These are phyloP conservation scores for Drosophila subpulchrella DNA, from an alignment of 1,140 invertebrate species.

Conservation along the genomic window DNA sequence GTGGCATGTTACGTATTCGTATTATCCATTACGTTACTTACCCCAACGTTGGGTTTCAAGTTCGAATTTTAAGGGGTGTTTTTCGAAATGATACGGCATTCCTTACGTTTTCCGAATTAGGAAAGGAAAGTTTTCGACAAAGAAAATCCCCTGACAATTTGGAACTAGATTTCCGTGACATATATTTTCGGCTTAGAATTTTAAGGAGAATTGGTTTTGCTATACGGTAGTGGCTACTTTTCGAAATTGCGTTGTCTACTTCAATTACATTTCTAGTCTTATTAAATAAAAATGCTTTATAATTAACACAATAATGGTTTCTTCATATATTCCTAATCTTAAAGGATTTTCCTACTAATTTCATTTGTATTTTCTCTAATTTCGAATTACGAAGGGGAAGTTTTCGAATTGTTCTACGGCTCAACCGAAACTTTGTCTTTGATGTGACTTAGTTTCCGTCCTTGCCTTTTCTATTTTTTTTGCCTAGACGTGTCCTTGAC, in stretches of 20 bases:
- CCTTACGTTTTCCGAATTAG: slow-evolving; percentile 15
- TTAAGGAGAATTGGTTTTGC: neutral
- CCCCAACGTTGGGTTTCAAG: slow-evolving; percentile 8
- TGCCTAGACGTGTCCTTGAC: slow-evolving; percentile 61
- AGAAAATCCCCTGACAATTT: neutral
- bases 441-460: slow-evolving; percentile 1
- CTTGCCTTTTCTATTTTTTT: slow-evolving; percentile 11
- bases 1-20: slow-evolving; percentile 63
- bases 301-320: neutral
- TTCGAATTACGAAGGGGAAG: slow-evolving; percentile 11
- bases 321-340: neutral
- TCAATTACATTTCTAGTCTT: no score
- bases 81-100: neutral
- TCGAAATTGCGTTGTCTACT: neutral
- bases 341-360: no score
- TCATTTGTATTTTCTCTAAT: no score
- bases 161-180: neutral
- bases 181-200: neutral
- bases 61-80: slow-evolving; percentile 29
- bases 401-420: slow-evolving; percentile 12
- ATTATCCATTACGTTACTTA: slow-evolving; percentile 14
- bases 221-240: no score
- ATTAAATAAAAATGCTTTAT: neutral
- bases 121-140: slow-evolving; percentile 18
- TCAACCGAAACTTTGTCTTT: neutral